A percentile compares a stretch with the other conserved stretches of the same genome.
Conservation (phyloP, 2,797 vertebrate genomes). For the Coilia nasus region DNA sequence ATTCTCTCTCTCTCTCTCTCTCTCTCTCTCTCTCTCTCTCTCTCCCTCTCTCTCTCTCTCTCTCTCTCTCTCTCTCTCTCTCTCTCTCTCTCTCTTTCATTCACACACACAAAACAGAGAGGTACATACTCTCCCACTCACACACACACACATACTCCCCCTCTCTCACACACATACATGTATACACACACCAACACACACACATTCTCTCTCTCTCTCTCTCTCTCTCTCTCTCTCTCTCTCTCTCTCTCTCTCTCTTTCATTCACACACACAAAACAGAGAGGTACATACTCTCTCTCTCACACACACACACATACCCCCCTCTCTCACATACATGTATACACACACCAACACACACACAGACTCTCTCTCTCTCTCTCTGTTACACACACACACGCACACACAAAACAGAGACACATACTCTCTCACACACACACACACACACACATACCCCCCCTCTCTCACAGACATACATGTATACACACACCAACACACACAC, state of each 20-base stretch:
- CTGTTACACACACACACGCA: not conserved
- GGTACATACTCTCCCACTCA: too few species aligned
- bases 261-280: too few species aligned
- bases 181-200: too few species aligned
- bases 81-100: not conserved
- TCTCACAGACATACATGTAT: not conserved
- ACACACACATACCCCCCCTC: not conserved
- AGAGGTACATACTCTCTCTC: too few species aligned
- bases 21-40: not conserved
- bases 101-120: too few species aligned
- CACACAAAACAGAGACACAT: too few species aligned
- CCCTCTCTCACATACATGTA: not conserved
- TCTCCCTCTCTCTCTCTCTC: not conserved
- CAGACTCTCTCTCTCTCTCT: not conserved
- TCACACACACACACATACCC: too few species aligned
- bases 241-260: not conserved
- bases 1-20: not conserved
- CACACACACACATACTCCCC: not conserved
- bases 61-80: constrained; percentile 7
- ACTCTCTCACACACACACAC: not conserved
- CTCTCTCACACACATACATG: too few species aligned
- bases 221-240: constrained; percentile 2
- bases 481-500: not conserved
- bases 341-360: not conserved
- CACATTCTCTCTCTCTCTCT: constrained; percentile 4